Evolutionary conservation across 2,888 invertebrate species (phyloP), one percentile per base, ranked within the genome.

Genomic region (Julus scanicus): DNA sequence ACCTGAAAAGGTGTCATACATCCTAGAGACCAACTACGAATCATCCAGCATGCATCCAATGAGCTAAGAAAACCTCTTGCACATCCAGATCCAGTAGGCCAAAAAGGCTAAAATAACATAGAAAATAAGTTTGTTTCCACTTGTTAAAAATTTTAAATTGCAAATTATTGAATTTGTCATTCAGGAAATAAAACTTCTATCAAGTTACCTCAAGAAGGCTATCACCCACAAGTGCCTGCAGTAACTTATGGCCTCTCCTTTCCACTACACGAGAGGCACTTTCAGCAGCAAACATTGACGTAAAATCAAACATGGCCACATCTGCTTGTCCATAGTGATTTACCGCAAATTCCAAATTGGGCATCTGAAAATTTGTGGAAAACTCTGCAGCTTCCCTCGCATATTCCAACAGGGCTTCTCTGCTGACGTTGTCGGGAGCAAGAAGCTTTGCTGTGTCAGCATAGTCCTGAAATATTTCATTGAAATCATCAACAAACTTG

Each of bases 21-120:
- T 84, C 93, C 93, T 83, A 94, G 93, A 0, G 95, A 95, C 96
- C 97, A 98, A 89, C 96, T 94, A 90, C 96, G 95, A 89, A 99
- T 95, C 89, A 97, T 97, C 98, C 99, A 99, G 17, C 97, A 97
- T 0, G 98, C 96, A 93, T 99, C 99, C 92, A 99, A 94, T 4
- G 97, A 97, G 37, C 98, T 97, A 2, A 99, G 94, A 92, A 99
- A 99, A 17, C 99, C 99, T 88, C 99, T 94, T 0, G 99, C 99
- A 93, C 98, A 98, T 0, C 99, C 99, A 3, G 98, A 98, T 0
- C 99, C 99, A 0, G 98, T 99, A 6, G 99, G 99, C 99, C 99
- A 99, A 93, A 99, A 99, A 0, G 97, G 97, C 94, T 95, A 90
- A 1, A 93, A 92, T 89, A 17, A 37, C 20, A 40, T 13, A 39